Percentiles rank a stretch among this genome's conserved stretches.
Conservation (phyloP, 2,797 vertebrate species). For the Sus cebifrons region DNA sequence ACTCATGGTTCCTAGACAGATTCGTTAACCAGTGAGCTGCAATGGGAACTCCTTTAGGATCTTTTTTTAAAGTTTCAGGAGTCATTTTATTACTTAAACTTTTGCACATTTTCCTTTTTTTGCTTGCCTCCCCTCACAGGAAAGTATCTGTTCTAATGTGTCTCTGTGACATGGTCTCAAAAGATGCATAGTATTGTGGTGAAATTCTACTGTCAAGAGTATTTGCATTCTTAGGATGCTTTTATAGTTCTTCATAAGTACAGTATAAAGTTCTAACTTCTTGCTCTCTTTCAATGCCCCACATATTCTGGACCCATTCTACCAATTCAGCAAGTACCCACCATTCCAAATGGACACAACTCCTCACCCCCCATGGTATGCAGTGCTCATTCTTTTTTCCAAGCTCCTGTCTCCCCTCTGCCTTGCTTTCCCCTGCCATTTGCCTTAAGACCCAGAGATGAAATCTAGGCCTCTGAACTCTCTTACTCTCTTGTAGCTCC, state of each 20-base stretch:
- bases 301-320: constrained; percentile 89
- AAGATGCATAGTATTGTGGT: constrained; percentile 10
- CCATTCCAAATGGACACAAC: constrained; percentile 88
- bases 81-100: constrained; percentile 21
- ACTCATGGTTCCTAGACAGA: no score
- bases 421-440: constrained; percentile 70
- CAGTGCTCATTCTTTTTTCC: constrained; percentile 84
- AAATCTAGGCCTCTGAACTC: constrained; percentile 68
- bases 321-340: constrained; percentile 88
- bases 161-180: constrained; percentile 14
- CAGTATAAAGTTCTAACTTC: constrained; percentile 87
- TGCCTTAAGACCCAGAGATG: constrained; percentile 72
- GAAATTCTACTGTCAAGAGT: constrained; percentile 60
- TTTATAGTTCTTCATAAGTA: constrained; percentile 82
- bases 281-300: constrained; percentile 88
- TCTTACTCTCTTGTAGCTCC: constrained; percentile 74
- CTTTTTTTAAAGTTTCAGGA: background rate
- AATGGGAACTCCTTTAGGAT: no score
- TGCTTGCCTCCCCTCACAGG: background rate
- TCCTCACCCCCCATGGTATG: constrained; percentile 88
- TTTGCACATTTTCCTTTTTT: constrained; percentile 20
- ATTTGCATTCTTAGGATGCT: constrained; percentile 80
- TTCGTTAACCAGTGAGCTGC: no score
- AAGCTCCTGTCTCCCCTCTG: constrained; percentile 49
- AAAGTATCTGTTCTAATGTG: constrained; percentile 52